A percentile compares a stretch with the other conserved stretches of the same genome.
Conservation (phyloP, 2,888 invertebrate species). For the Lasioglossum lativentre region DNA sequence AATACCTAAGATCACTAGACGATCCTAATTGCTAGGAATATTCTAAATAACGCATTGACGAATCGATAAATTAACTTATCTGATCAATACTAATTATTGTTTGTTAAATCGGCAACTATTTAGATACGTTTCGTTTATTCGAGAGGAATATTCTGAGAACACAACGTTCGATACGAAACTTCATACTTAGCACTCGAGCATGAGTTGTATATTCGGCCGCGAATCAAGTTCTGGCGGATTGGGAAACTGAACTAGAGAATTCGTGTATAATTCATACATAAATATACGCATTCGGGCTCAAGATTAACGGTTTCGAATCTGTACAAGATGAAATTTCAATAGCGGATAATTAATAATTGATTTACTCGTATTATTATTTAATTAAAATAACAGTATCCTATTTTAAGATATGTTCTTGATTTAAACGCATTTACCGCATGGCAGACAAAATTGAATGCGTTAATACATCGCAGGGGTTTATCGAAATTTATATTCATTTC, state of each 20-base stretch:
- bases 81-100: not conserved
- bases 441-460: not conserved
- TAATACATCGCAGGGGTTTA: not conserved
- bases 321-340: not conserved
- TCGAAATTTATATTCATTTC: not conserved
- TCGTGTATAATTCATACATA: not conserved
- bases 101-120: not conserved
- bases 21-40: not conserved
- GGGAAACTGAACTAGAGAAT: not conserved
- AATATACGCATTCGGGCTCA: not conserved
- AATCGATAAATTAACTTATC: not conserved
- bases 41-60: not conserved
- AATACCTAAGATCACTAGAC: not conserved
- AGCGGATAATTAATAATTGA: not conserved
- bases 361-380: not conserved
- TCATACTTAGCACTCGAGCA: not conserved
- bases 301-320: not conserved
- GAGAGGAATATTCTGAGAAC: not conserved
- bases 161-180: not conserved
- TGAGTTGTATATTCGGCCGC: not conserved
- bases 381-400: not conserved
- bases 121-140: not conserved
- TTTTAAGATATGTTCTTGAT: not conserved
- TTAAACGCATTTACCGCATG: not conserved
- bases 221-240: not conserved